Evolutionary conservation across 2,113 vertebrate species (phyloP), one percentile per base, ranked within the genome.

Genomic region (Silurus asotus): DNA sequence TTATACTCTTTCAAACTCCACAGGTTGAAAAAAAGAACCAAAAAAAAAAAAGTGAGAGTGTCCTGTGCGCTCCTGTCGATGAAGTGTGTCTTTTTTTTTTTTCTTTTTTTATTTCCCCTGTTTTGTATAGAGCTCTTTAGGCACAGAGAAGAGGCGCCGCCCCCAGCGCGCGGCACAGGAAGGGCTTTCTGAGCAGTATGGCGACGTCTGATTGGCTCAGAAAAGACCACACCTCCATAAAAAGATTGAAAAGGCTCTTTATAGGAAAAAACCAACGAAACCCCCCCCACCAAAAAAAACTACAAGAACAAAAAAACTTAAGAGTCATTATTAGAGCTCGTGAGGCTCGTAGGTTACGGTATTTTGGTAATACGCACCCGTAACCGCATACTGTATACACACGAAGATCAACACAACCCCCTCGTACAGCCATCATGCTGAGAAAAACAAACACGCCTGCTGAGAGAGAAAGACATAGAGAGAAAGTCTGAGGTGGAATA

Each of bases 261-360:
- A 48, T 82, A 86, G 37, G 79, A 86, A 86, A 86, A 80, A 37
- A 37, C 37, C 2, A 37, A 37, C 37, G 37, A 37, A 37, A 37
- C 37, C 37, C 37, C 37, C 37, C 37, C 37, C 37, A 37, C 37
- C 37, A 37, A 37, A 37, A 37, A n/a, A 45, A 79, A 72, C 37
- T 72, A 81, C 69, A 49, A 84, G 23, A 80, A 80, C 23, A 82
- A 58, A 72, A 84, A 62, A 84, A 64, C 70, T 84, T 62, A 87
- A 84, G 88, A 89, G 86, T 89, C 84, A 89, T 89, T 89, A 89
- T 89, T 89, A 86, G 87, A 86, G 84, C 74, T 80, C 61, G 77
- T 77, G 84, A 87, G 88, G 84, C 77, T 85, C 59, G 84, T 74
- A 72, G 62, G 80, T 83, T 82, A 83, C 69, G 86, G 77, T 37